Percentiles rank a stretch among this genome's conserved stretches.
Conservation (phyloP, 2,113 vertebrate species). For the Nothoprocta perdicaria region DNA sequence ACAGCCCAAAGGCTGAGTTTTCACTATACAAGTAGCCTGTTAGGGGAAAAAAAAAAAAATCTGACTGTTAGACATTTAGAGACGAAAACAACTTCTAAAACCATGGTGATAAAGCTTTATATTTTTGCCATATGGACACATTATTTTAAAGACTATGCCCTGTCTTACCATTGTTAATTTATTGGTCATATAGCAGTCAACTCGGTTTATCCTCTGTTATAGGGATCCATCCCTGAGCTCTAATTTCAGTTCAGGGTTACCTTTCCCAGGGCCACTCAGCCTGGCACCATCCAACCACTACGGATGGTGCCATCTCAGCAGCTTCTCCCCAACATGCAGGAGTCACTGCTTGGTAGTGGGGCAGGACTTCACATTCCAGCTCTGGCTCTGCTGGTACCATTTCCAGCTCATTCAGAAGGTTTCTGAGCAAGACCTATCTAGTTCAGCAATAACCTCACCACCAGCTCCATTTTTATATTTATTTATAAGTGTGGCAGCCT, state of each 20-base stretch:
- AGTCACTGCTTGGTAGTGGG: not conserved
- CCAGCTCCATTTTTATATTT: not conserved
- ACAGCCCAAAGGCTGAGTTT: not conserved
- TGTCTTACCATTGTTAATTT: not conserved
- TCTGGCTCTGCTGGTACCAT: not conserved
- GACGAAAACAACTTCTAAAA: not conserved
- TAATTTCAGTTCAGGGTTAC: not conserved
- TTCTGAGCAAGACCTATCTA: not conserved
- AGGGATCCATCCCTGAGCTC: not conserved
- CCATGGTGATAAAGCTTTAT: not conserved
- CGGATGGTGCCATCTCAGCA: fast-evolving
- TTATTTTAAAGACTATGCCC: not conserved
- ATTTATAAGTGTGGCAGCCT: not conserved
- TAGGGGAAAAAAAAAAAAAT: not conserved
- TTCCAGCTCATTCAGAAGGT: not conserved
- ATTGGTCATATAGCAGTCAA: fast-evolving
- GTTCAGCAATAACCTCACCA: not conserved
- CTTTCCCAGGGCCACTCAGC: not conserved
- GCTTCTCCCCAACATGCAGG: not conserved
- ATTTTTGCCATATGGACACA: not conserved
- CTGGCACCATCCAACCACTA: fast-evolving
- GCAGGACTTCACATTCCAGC: not conserved
- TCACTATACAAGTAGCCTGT: not conserved
- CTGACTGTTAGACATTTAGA: not conserved
- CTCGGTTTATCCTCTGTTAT: not conserved